Evolutionary conservation across 2,888 invertebrate species (phyloP), one percentile per base, ranked within the genome.

Genomic region (Ptilodon capucinus): DNA sequence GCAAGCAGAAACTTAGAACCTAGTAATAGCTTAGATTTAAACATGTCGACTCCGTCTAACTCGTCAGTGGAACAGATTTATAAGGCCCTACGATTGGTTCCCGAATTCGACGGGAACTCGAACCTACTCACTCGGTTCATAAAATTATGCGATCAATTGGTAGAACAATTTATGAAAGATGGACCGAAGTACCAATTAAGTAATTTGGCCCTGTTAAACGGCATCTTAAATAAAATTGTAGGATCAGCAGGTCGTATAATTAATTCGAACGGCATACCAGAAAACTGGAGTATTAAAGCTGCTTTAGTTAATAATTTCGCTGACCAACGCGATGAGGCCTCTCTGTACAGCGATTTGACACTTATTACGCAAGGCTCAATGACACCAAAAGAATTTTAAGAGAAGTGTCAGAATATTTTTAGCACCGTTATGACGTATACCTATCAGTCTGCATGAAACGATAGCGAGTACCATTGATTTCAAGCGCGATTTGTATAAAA

Each of bases 361-460:
- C 8, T 68, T 13, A 13, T 42, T 7, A 54, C 47, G 0, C 61
- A 67, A 40, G 65, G 60, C 0, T 30, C 36, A 1, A 14, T 13
- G 2, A 56, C 51, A 2, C 64, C 64, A 0, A 62, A 64, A 13
- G 64, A 64, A 39, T 64, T 60, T 35, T 68, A 64, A 25, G 64
- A 64, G 8, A 28, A 38, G 6, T 64, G 60, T 13, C 60, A 59
- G 32, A 65, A 36, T 36, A 40, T 65, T 9, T 62, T 62, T 19
- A 66, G 63, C n/a, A 66, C 61, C 1, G 53, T 64, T 1, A 63
- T 65, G 57, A 62, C 62, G 0, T 64, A n/a, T n/a, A n/a, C n/a
- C n/a, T n/a, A n/a, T n/a, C n/a, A n/a, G n/a, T n/a, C 16, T 64
- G 17, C 61, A 68, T 36, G 66, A 68, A 23, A 41, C 48, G 0